Conservation (phyloP, 2,888 invertebrate genomes). For the Adela reaumurella region DNA sequence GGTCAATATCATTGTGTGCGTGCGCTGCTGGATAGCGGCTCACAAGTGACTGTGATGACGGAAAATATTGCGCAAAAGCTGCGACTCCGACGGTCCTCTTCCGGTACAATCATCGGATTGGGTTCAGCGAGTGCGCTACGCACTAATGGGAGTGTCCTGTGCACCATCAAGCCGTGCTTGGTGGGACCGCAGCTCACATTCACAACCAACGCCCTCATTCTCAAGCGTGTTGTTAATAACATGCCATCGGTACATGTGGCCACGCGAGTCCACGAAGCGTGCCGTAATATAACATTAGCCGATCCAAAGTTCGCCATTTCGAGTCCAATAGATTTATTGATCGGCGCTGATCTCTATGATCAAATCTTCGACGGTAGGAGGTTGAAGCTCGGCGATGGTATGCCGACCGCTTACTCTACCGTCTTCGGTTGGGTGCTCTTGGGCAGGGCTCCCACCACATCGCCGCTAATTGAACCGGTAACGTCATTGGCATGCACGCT, state of each 20-base stretch:
- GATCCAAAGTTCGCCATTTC: background rate
- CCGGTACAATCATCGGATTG: background rate
- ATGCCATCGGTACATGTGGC: background rate
- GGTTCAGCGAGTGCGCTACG: background rate
- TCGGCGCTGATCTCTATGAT: background rate
- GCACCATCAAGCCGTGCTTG: background rate
- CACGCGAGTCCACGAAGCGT: background rate
- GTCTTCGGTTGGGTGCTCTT: constrained; percentile 2
- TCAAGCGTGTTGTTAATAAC: background rate
- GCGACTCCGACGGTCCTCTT: background rate
- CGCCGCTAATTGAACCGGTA: background rate
- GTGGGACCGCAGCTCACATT: background rate
- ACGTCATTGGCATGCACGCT: background rate
- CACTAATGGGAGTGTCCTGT: background rate
- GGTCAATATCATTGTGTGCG: background rate
- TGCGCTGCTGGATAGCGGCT: background rate
- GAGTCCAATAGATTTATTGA: background rate
- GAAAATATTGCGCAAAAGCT: background rate
- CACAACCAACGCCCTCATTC: background rate
- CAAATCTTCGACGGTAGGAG: background rate
- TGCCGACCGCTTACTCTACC: background rate
- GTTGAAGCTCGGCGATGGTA: background rate
- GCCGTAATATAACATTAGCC: background rate
- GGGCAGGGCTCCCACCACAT: constrained; percentile 1
- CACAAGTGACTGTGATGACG: background rate